Evolutionary conservation across 2,797 vertebrate species (phyloP).

Genomic region (Acrossocheilus fasciatus): DNA sequence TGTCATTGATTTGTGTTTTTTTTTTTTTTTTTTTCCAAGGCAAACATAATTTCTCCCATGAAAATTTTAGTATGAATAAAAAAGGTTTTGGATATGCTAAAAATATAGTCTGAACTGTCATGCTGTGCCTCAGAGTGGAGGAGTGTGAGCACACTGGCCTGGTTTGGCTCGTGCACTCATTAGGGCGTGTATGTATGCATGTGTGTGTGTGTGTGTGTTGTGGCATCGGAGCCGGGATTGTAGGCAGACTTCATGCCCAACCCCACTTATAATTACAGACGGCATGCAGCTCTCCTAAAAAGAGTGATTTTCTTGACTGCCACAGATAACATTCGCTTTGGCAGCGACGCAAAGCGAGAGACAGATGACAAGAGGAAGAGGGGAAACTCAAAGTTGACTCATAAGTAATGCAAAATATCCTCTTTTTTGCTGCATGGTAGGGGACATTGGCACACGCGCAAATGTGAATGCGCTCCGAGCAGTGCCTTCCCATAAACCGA

Average conservation of each 20-base stretch:
- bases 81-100: conserved; percentile 47
- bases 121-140: conserved; percentile 43
- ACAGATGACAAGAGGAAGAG: conserved; percentile 59
- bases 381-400: conserved; percentile 55
- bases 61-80: conserved; percentile 54
- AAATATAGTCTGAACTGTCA: conserved; percentile 55
- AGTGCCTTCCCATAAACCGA: conserved; percentile 44
- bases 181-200: conserved; percentile 58
- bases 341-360: conserved; percentile 60
- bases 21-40: conserved; percentile 36
- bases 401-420: conserved; percentile 63
- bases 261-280: conserved; percentile 82
- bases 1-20: conserved; percentile 54
- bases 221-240: conserved; percentile 73
- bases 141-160: conserved; percentile 60
- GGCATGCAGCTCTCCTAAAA: conserved; percentile 76
- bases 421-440: conserved; percentile 61
- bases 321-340: conserved; percentile 69
- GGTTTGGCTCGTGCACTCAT: conserved; percentile 64
- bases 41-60: conserved; percentile 54
- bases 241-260: conserved; percentile 70
- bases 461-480: conserved; percentile 55
- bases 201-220: conserved; percentile 69
- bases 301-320: conserved; percentile 72
- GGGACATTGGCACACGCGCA: conserved; percentile 55